Base-by-base conservation (phyloP, 2,113 vertebrate species). In the Xiphias gladius region DNA sequence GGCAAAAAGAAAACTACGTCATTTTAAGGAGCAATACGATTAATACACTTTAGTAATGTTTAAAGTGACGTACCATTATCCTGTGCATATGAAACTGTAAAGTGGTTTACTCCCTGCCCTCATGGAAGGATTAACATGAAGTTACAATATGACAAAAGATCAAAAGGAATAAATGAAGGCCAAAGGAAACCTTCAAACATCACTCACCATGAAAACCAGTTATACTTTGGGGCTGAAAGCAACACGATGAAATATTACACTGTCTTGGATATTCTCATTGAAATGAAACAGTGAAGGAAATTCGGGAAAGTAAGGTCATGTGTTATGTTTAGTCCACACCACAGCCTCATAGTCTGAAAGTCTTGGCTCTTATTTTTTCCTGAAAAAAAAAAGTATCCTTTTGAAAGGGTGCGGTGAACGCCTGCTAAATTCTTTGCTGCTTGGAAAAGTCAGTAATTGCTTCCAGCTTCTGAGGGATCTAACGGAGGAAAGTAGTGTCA, bases 381-480 rank as follows among this genome's bases (percentile, higher is more conserved):
- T 66, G 19, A 26, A 65, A 62, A 62, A 71, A 88, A 83, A 76
- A 85, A 50, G 73, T 52, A 74, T 93, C 80, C 67, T 79, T 90
- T 65, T 85, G 75, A 90, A 84, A 85, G 86, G 65, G 80, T 76
- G 88, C 77, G 84, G 92, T 88, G 80, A 89, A 85, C 69, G 88
- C 85, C 87, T 86, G 84, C 89, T 72, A 64, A 93, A 94, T 91
- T 93, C 88, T 90, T 91, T 75, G 64, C 89, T 89, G 75, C 89
- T 89, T 46, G 48, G 83, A 89, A 82, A 86, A 85, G 81, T 86
- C 85, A 88, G 80, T 94, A 95, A 94, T 94, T 94, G 93, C 84
- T 94, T 92, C 93, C 92, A 94, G 91, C 86, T 84, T 91, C 87
- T 81, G 71, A 84, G 62, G 41, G 79, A 90, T 86, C 83, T 57